phyloP scores from a whole-genome alignment of 2,797 vertebrate species.

The Mus caroli region DNA sequence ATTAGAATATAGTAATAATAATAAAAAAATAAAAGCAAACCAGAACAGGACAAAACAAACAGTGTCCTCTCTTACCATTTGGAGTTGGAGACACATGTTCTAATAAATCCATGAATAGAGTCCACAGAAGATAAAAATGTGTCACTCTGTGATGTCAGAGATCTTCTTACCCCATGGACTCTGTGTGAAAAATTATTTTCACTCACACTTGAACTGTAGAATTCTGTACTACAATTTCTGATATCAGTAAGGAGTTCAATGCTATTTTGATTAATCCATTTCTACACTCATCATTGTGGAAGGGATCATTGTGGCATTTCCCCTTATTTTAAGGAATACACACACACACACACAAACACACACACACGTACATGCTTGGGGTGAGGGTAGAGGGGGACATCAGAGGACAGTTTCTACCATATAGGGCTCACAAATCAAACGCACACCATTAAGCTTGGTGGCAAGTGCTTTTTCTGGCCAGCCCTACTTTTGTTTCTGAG shows the following conservation, averaged over 20 bases:
- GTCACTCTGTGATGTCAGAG: not conserved
- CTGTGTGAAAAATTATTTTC: not conserved
- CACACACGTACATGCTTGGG: not conserved
- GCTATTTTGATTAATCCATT: not conserved
- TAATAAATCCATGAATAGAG: not conserved
- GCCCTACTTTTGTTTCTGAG: not conserved
- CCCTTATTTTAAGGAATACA: not conserved
- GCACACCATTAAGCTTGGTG: not conserved
- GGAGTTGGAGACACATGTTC: not conserved
- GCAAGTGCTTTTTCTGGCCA: not conserved
- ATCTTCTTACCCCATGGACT: not conserved
- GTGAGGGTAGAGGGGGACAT: not conserved
- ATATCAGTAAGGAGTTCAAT: not conserved
- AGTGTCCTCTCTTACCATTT: not conserved
- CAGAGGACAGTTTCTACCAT: not conserved
- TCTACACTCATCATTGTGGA: no score
- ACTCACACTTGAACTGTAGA: not conserved
- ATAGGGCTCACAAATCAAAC: not conserved
- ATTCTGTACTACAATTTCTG: not conserved
- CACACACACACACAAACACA: not conserved
- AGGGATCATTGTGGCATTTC: slow-evolving; percentile 10
- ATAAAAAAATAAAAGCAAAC: not conserved
- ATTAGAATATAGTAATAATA: not conserved
- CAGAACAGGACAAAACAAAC: not conserved
- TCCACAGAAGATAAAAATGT: not conserved